phyloP scores from a whole-genome alignment of 2,113 vertebrate genomes.

The Notothenia coriiceps region DNA sequence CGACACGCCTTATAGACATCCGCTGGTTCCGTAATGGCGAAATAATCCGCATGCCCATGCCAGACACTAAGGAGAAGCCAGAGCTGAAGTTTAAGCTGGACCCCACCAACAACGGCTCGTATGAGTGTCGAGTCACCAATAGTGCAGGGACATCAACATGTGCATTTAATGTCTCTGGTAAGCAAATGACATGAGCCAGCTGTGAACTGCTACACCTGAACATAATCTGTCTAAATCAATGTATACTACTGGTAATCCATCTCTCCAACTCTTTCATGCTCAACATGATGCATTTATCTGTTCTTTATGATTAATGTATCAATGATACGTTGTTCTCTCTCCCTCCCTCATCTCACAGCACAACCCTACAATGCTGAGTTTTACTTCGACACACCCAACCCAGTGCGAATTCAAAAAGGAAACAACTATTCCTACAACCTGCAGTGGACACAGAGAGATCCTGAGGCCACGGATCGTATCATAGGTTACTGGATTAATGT shows the following conservation, averaged over 20 bases:
- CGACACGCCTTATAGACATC: conserved; percentile 88
- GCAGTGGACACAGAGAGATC: conserved; percentile 98
- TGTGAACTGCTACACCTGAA: neutral
- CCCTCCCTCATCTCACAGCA: conserved; percentile 77
- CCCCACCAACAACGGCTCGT: conserved; percentile 89
- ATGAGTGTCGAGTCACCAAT: conserved; percentile 94
- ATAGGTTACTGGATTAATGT: conserved; percentile 92
- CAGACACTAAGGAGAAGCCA: conserved; percentile 88
- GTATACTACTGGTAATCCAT: neutral
- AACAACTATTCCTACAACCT: conserved; percentile 96
- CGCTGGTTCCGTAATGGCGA: conserved; percentile 91
- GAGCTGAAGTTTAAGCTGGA: conserved; percentile 91
- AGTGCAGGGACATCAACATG: conserved; percentile 90
- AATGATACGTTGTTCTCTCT: neutral
- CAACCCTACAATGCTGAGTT: conserved; percentile 96
- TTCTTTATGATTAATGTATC: neutral
- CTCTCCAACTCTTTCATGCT: neutral
- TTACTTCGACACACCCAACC: conserved; percentile 97
- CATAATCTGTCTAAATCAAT: neutral
- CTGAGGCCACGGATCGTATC: conserved; percentile 90
- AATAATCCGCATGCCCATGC: conserved; percentile 80
- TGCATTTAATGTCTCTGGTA: conserved; percentile 94
- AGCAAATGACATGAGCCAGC: conserved; percentile 61
- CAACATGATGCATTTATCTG: neutral
- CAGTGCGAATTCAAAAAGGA: conserved; percentile 91